A percentile compares a stretch with the other conserved stretches of the same genome.
Conservation (phyloP, 2,113 vertebrate genomes). For the Rhea pennata region DNA sequence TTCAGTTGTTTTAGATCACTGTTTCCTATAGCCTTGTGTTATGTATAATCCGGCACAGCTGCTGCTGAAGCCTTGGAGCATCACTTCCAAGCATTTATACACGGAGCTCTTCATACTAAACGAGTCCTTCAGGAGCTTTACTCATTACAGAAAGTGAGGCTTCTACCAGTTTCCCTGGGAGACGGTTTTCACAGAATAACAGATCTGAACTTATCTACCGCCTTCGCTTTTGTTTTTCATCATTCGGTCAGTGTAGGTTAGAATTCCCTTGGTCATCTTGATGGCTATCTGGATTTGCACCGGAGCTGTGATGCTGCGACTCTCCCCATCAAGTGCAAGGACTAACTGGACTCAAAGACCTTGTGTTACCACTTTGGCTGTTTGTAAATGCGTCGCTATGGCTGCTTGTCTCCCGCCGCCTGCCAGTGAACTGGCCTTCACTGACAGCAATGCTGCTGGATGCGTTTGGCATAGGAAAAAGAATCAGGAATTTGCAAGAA, state of each 20-base stretch:
- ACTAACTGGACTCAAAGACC: neutral
- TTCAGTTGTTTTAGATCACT: neutral
- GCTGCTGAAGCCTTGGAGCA: neutral
- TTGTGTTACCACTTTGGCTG: neutral
- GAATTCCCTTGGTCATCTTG: neutral
- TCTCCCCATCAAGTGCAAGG: neutral
- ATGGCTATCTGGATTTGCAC: neutral
- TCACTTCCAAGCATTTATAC: neutral
- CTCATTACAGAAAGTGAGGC: neutral
- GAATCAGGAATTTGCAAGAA: neutral
- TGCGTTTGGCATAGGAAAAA: neutral
- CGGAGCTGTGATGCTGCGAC: fast-evolving
- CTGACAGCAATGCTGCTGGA: fast-evolving
- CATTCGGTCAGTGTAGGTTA: neutral
- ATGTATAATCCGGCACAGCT: neutral
- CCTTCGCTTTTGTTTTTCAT: neutral
- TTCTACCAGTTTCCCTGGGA: neutral
- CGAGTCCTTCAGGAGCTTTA: neutral
- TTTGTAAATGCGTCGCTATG: neutral
- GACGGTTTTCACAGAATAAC: neutral
- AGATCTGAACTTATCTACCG: neutral
- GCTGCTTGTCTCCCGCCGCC: neutral
- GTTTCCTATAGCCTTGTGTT: neutral
- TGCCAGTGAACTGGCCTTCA: neutral
- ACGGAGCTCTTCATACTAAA: neutral